phyloP scores from a whole-genome alignment of 2,888 invertebrate species.

The Andrena bucephala region DNA sequence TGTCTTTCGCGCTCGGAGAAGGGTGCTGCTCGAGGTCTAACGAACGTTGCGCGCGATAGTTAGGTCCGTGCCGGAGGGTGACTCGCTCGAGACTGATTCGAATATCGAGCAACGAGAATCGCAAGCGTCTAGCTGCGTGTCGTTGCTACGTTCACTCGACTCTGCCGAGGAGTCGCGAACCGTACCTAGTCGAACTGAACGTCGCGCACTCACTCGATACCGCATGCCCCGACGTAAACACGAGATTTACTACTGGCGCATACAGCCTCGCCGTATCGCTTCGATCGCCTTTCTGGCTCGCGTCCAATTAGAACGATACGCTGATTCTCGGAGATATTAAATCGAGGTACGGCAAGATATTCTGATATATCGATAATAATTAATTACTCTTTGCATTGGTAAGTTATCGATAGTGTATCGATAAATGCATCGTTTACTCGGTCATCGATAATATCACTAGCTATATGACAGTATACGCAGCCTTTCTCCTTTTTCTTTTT shows the following conservation, averaged over 20 bases:
- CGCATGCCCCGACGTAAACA: constrained; percentile 63
- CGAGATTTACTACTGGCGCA: constrained; percentile 70
- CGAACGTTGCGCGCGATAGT: background rate
- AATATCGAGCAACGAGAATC: background rate
- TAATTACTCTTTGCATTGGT: no score
- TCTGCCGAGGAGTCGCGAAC: constrained; percentile 15
- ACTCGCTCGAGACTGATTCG: background rate
- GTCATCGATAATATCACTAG: no score
- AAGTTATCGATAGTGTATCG: no score
- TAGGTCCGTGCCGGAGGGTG: background rate
- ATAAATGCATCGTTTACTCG: no score
- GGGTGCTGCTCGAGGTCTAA: background rate
- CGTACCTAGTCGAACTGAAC: constrained; percentile 38
- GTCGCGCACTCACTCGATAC: constrained; percentile 48
- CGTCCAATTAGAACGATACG: constrained; percentile 58
- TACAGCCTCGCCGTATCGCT: constrained; percentile 45
- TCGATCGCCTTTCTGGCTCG: constrained; percentile 58
- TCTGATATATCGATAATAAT: no score
- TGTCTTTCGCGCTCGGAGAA: no score
- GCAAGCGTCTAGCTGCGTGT: background rate
- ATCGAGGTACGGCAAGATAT: background rate
- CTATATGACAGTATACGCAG: no score
- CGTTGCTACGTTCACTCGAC: background rate
- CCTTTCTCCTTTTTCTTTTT: background rate
- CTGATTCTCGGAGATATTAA: constrained; percentile 35